Conservation (phyloP, 2,113 vertebrate species). For the Scopus umbretta region DNA sequence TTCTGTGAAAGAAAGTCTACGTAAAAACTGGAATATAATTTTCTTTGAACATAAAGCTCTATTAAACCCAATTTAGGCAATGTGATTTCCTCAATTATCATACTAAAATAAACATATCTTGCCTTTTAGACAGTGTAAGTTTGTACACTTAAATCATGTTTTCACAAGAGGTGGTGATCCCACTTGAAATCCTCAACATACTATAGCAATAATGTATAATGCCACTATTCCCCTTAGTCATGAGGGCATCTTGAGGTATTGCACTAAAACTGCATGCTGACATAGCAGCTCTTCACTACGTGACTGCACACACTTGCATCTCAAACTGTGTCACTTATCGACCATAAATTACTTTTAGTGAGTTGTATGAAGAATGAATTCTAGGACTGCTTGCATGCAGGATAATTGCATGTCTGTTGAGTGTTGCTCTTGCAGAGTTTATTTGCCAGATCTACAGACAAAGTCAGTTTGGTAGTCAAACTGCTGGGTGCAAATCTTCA, state of each 20-base stretch:
- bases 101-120: not conserved
- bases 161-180: not conserved
- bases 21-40: not conserved
- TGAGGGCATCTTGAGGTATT: accelerated
- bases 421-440: accelerated
- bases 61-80: accelerated
- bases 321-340: not conserved
- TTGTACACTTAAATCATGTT: not conserved
- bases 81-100: accelerated
- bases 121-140: not conserved
- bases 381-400: not conserved
- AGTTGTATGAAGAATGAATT: not conserved
- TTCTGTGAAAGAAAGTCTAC: not conserved
- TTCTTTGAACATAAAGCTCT: not conserved
- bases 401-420: not conserved
- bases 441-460: no score
- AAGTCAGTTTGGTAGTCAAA: not conserved
- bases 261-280: accelerated
- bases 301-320: not conserved
- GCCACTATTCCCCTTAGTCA: not conserved
- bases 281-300: not conserved
- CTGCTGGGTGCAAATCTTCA: not conserved
- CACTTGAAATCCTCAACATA: not conserved
- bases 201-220: not conserved
- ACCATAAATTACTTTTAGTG: not conserved